Evolutionary conservation across 2,888 invertebrate species (phyloP).

Genomic region (Willowsia nigromaculata): DNA sequence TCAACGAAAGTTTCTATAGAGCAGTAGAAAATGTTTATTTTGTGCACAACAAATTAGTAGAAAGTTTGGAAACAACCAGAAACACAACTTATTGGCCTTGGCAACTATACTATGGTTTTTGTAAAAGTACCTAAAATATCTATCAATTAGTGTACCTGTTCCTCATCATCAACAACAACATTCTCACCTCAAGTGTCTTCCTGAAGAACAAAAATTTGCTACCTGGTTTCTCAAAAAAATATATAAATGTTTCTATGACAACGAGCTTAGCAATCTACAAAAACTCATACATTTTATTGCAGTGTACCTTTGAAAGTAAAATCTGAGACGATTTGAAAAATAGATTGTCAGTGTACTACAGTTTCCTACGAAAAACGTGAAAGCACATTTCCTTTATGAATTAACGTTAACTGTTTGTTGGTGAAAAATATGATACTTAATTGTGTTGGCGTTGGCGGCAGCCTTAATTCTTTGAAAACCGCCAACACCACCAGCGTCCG

Average conservation of each 20-base stretch:
- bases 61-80: neutral
- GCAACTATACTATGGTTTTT: neutral
- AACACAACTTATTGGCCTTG: slow-evolving; percentile 21
- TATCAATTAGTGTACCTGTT: slow-evolving; percentile 17
- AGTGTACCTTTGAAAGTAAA: too few relatives aligned
- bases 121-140: neutral
- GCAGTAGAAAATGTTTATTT: neutral
- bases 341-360: too few relatives aligned
- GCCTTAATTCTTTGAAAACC: neutral
- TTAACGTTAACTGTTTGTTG: neutral
- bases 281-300: too few relatives aligned
- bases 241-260: neutral
- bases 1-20: neutral
- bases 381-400: too few relatives aligned
- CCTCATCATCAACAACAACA: neutral
- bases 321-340: too few relatives aligned
- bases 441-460: neutral
- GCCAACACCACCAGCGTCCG: neutral
- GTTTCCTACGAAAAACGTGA: too few relatives aligned
- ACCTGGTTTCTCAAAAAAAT: neutral
- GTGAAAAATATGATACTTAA: neutral
- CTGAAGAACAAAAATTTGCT: neutral
- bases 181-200: slow-evolving; percentile 39
- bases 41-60: neutral
- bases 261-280: slow-evolving; percentile 2